Conservation (phyloP, 2,888 invertebrate species). For the Agrochola lota region DNA sequence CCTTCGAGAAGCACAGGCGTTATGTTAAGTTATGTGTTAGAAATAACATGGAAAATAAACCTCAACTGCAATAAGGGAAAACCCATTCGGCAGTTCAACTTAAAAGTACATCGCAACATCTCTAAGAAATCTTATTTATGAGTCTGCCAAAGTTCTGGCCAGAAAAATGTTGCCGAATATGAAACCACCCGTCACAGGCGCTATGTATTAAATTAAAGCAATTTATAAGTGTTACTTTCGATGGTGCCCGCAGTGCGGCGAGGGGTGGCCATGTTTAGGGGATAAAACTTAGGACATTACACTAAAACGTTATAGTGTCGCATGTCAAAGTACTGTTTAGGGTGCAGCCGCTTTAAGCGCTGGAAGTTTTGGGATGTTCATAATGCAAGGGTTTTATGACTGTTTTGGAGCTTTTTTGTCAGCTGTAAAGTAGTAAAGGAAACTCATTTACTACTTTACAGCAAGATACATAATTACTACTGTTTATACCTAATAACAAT, state of each 20-base stretch:
- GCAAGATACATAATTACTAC: not conserved
- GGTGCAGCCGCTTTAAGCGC: conserved; percentile 62
- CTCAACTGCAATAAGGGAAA: not conserved
- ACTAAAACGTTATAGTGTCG: conserved; percentile 70
- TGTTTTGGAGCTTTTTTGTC: not conserved
- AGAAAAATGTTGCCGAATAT: conserved; percentile 75
- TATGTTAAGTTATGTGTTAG: not conserved
- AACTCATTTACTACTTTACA: not conserved
- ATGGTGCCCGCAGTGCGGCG: conserved; percentile 77
- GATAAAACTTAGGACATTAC: conserved; percentile 69
- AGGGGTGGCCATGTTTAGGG: conserved; percentile 67
- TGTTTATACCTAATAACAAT: not conserved
- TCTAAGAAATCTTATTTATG: conserved; percentile 71
- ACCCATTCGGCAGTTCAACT: conserved; percentile 26
- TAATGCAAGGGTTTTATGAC: not conserved
- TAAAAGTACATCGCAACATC: conserved; percentile 27
- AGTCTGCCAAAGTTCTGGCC: conserved; percentile 67
- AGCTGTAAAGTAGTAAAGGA: too few relatives aligned
- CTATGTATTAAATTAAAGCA: conserved; percentile 86
- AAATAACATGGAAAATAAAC: conserved; percentile 6
- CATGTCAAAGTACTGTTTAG: conserved; percentile 62
- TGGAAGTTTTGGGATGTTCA: conserved; percentile 20
- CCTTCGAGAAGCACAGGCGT: not conserved
- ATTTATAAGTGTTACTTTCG: conserved; percentile 84
- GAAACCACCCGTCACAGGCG: conserved; percentile 69